These are phyloP conservation scores for Scaptomyza parva DNA, from an alignment of 2,888 invertebrate species.

Conservation along the genomic window DNA sequence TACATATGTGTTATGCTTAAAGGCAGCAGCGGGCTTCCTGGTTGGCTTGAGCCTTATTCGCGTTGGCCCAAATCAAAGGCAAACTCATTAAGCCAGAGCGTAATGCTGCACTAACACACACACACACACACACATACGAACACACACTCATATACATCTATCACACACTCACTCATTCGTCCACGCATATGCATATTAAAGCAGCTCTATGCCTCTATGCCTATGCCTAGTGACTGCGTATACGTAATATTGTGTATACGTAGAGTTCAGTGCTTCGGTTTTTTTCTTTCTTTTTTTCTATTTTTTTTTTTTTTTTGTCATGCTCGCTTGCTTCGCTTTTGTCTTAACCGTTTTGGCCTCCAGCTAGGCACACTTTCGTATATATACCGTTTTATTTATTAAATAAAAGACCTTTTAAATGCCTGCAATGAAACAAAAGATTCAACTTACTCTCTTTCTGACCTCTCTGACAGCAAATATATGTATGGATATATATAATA, in stretches of 20 bases:
- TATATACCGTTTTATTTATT: constrained; percentile 69
- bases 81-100: constrained; percentile 69
- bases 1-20: constrained; percentile 2
- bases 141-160: constrained; percentile 2
- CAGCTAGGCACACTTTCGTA: constrained; percentile 50
- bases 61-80: constrained; percentile 71
- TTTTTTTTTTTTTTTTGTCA: constrained; percentile 13
- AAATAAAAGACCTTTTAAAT: constrained; percentile 63
- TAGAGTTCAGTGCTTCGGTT: constrained; percentile 6
- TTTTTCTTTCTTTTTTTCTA: constrained; percentile 11
- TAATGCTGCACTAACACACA: constrained; percentile 25
- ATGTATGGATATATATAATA: not conserved
- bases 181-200: constrained; percentile 71
- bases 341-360: constrained; percentile 57
- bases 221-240: constrained; percentile 56
- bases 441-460: constrained; percentile 23
- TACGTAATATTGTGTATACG: constrained; percentile 62
- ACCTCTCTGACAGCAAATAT: constrained; percentile 35
- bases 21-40: constrained; percentile 29
- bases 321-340: constrained; percentile 46
- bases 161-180: constrained; percentile 25
- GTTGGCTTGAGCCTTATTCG: constrained; percentile 53
- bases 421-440: constrained; percentile 35
- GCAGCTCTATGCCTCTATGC: constrained; percentile 47
- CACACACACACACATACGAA: constrained; percentile 12